Conservation (phyloP, 2,888 invertebrate species). For the Philereme transversata region DNA sequence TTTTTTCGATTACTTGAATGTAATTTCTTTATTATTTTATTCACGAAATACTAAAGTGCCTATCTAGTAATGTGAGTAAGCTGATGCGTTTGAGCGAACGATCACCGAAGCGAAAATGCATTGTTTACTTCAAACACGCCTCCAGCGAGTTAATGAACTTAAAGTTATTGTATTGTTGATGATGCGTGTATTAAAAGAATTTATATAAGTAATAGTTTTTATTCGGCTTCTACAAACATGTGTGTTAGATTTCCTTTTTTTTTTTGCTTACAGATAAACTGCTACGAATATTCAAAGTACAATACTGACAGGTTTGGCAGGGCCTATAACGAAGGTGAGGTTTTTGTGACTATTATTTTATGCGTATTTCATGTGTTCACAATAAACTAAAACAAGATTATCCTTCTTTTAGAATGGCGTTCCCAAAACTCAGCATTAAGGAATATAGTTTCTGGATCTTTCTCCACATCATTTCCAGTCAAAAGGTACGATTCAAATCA, state of each 20-base stretch:
- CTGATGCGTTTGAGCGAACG: slow-evolving; percentile 37
- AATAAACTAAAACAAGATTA: neutral
- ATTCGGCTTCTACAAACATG: neutral
- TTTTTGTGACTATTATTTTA: neutral
- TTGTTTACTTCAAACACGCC: slow-evolving; percentile 41
- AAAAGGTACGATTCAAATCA: slow-evolving; percentile 41
- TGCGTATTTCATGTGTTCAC: too few relatives aligned
- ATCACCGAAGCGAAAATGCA: slow-evolving; percentile 43
- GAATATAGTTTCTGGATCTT: slow-evolving; percentile 25
- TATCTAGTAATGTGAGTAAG: neutral
- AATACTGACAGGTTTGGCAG: slow-evolving; percentile 46
- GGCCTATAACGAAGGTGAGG: slow-evolving; percentile 55
- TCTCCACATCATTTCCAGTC: slow-evolving; percentile 23
- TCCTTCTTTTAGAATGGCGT: slow-evolving; percentile 26
- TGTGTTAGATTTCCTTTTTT: slow-evolving; percentile 12
- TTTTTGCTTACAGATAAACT: slow-evolving; percentile 64
- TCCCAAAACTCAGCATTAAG: slow-evolving; percentile 23
- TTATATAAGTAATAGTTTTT: slow-evolving; percentile 7
- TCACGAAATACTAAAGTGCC: neutral
- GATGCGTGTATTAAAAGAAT: neutral
- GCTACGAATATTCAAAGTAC: slow-evolving; percentile 59
- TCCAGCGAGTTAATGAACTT: slow-evolving; percentile 52
- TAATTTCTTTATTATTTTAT: too few relatives aligned
- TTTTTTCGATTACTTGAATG: too few relatives aligned
- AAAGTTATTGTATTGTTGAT: slow-evolving; percentile 39